Evolutionary conservation across 2,888 invertebrate genomes (phyloP).

Genomic region (Colletes collaris): DNA sequence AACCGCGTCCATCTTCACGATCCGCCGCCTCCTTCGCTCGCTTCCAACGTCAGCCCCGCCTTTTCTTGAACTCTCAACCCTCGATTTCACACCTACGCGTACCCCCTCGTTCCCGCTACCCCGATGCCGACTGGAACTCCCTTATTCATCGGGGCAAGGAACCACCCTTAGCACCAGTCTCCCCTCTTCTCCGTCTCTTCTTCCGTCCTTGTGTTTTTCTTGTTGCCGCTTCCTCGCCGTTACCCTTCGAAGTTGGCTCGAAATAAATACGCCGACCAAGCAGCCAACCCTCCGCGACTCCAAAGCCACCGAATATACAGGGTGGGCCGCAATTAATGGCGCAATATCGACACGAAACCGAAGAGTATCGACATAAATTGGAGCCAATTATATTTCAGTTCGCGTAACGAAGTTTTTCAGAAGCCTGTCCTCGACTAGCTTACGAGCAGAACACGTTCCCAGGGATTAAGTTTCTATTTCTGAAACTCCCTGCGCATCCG

Average conservation of each 20-base stretch:
- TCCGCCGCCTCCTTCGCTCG: constrained; percentile 53
- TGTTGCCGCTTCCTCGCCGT: constrained; percentile 52
- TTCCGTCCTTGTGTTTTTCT: constrained; percentile 56
- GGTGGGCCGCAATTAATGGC: too few species aligned
- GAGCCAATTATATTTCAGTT: too few species aligned
- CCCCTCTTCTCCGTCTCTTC: constrained; percentile 41
- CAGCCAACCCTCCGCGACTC: constrained; percentile 21
- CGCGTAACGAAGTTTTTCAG: too few species aligned
- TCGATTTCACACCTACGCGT: constrained; percentile 70
- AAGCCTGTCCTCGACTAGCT: too few species aligned
- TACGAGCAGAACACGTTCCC: too few species aligned
- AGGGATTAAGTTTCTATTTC: too few species aligned
- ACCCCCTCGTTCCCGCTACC: constrained; percentile 31
- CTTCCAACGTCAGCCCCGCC: constrained; percentile 21
- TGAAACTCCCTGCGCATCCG: too few species aligned
- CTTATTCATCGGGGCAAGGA: constrained; percentile 71
- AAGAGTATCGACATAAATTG: too few species aligned
- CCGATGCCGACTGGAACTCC: constrained; percentile 53
- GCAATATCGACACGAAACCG: too few species aligned
- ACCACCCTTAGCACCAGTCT: constrained; percentile 38
- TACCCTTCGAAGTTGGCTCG: constrained; percentile 49
- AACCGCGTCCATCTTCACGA: constrained; percentile 63
- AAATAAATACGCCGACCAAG: constrained; percentile 63
- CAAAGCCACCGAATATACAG: too few species aligned
- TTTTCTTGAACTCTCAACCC: constrained; percentile 46